Percentiles rank a stretch among this genome's conserved stretches.
These are phyloP conservation scores for Mechanitis messenoides DNA, from an alignment of 2,888 invertebrate genomes.

Conservation along the genomic window DNA sequence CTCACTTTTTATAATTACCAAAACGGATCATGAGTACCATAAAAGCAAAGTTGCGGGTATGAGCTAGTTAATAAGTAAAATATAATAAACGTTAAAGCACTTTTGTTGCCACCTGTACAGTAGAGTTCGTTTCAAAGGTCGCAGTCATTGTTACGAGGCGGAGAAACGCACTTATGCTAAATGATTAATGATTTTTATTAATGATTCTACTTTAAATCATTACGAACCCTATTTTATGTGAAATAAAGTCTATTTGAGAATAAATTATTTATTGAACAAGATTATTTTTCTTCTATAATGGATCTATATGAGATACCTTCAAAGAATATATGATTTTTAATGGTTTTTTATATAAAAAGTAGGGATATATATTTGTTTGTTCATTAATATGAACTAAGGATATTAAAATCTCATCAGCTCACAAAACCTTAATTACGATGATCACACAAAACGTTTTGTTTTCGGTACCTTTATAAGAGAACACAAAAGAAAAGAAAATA, in stretches of 20 bases:
- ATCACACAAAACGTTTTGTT: neutral
- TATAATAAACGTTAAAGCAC: neutral
- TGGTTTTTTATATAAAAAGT: no score
- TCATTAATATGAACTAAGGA: constrained; percentile 15
- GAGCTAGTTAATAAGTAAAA: neutral
- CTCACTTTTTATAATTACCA: no score
- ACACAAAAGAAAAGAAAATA: no score
- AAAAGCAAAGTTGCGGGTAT: no score
- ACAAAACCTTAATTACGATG: constrained; percentile 14
- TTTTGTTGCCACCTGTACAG: constrained; percentile 14
- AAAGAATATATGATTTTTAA: no score
- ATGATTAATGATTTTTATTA: constrained; percentile 33
- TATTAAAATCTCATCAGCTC: constrained; percentile 31
- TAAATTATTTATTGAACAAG: neutral
- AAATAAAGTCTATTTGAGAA: neutral
- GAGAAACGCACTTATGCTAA: constrained; percentile 22
- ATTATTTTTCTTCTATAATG: neutral
- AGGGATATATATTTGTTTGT: neutral
- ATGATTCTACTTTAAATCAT: constrained; percentile 1
- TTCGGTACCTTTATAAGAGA: no score
- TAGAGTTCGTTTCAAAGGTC: constrained; percentile 26
- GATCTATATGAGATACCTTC: no score
- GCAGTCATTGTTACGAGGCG: constrained; percentile 23
- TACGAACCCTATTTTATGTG: neutral
- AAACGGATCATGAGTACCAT: no score